Conservation (phyloP, 2,888 invertebrate species). For the Opisthograptis luteolata region DNA sequence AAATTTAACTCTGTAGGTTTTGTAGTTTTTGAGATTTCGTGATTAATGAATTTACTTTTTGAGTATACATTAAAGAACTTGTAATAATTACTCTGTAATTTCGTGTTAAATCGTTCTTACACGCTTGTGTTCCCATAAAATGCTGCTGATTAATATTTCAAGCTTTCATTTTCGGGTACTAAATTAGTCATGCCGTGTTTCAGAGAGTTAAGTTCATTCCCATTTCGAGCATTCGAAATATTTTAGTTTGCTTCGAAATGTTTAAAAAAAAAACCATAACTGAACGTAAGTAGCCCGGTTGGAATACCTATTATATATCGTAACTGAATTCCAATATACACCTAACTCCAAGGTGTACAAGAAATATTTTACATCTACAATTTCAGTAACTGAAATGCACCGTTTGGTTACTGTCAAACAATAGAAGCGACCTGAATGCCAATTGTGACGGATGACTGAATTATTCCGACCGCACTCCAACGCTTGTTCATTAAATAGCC, state of each 20-base stretch:
- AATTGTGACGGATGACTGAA: conserved; percentile 27
- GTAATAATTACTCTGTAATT: conserved; percentile 26
- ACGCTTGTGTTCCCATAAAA: conserved; percentile 21
- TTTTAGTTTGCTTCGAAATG: conserved; percentile 1
- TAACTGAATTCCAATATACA: not conserved
- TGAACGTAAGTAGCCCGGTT: not conserved
- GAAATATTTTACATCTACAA: not conserved
- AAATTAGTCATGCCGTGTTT: conserved; percentile 13
- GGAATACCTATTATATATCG: not conserved
- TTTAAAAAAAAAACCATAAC: not conserved
- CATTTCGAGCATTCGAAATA: conserved; percentile 17
- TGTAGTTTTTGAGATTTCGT: too few relatives aligned
- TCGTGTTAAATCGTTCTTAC: conserved; percentile 23
- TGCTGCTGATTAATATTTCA: conserved; percentile 22
- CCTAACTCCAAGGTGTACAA: not conserved
- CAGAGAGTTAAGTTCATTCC: conserved; percentile 12
- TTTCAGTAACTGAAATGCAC: conserved; percentile 13
- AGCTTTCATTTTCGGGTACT: conserved; percentile 20
- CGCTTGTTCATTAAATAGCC: conserved; percentile 23
- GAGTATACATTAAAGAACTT: too few relatives aligned
- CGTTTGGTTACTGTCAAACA: conserved; percentile 22
- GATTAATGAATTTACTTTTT: too few relatives aligned
- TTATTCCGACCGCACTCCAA: conserved; percentile 26
- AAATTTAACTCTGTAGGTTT: too few relatives aligned
- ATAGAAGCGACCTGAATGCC: conserved; percentile 33